A percentile compares a stretch with the other conserved stretches of the same genome.
phyloP scores from a whole-genome alignment of 2,888 invertebrate species.

The Pollenia labialis region DNA sequence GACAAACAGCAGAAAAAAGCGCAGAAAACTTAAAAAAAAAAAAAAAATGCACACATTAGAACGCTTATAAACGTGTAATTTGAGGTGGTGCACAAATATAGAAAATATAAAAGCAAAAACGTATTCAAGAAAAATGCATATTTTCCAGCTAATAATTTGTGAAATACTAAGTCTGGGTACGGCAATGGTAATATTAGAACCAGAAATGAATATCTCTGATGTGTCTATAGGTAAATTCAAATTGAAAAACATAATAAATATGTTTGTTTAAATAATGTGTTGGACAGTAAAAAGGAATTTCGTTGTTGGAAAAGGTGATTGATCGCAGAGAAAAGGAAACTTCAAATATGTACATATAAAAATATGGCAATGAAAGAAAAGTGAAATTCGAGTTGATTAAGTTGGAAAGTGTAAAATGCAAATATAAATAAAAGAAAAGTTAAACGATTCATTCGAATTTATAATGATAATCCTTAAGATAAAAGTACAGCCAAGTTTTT shows the following conservation, averaged over 20 bases:
- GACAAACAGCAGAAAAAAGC: slow-evolving; percentile 20
- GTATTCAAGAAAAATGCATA: slow-evolving; percentile 45
- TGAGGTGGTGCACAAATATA: slow-evolving; percentile 39
- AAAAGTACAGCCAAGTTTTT: no score
- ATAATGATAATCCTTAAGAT: no score
- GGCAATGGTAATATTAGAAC: slow-evolving; percentile 64
- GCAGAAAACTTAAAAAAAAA: neutral
- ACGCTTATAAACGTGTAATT: slow-evolving; percentile 56
- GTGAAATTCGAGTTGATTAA: neutral
- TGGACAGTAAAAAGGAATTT: neutral
- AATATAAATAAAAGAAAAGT: no score
- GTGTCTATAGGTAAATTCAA: slow-evolving; percentile 77
- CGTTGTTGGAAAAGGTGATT: neutral
- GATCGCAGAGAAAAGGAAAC: neutral
- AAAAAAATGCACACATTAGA: slow-evolving; percentile 50
- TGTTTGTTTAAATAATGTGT: slow-evolving; percentile 16
- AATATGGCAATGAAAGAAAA: neutral
- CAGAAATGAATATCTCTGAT: slow-evolving; percentile 78
- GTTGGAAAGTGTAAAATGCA: no score
- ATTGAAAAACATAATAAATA: slow-evolving; percentile 17
- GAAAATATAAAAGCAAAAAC: neutral
- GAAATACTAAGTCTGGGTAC: slow-evolving; percentile 19
- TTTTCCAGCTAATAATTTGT: slow-evolving; percentile 58
- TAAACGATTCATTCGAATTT: no score
- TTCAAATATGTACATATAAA: neutral